Conservation (phyloP, 2,888 invertebrate genomes). For the Rhamnusium bicolor region DNA sequence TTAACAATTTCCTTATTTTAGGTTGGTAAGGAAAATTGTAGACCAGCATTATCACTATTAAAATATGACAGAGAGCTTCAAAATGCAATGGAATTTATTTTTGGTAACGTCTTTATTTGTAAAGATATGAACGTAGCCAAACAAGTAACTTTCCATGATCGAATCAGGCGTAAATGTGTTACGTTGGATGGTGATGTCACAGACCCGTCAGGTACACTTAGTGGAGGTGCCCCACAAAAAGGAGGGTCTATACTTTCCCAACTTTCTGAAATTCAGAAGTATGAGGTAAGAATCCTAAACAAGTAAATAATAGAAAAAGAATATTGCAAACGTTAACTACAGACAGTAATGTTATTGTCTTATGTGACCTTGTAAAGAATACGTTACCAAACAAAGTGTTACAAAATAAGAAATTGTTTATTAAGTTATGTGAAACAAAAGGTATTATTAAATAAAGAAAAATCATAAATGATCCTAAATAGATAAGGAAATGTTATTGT, state of each 20-base stretch:
- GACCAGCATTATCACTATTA: conserved; percentile 86
- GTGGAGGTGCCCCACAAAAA: conserved; percentile 85
- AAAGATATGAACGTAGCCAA: conserved; percentile 86
- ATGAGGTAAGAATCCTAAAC: conserved; percentile 58
- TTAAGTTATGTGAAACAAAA: too few species aligned
- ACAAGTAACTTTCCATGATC: conserved; percentile 84
- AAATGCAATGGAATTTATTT: conserved; percentile 90
- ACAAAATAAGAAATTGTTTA: too few species aligned
- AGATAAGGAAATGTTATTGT: too few species aligned
- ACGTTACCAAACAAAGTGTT: too few species aligned
- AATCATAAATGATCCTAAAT: too few species aligned
- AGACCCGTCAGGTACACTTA: conserved; percentile 91
- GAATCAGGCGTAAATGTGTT: conserved; percentile 81
- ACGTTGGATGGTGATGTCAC: conserved; percentile 94
- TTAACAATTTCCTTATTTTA: conserved; percentile 58
- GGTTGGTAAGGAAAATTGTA: conserved; percentile 87
- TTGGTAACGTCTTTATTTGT: conserved; percentile 90
- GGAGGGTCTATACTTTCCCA: conserved; percentile 75
- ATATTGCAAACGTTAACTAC: background rate
- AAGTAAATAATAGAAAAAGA: background rate
- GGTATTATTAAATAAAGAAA: too few species aligned
- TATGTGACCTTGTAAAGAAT: too few species aligned
- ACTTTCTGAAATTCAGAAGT: conserved; percentile 74
- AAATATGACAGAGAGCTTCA: conserved; percentile 78
- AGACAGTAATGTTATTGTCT: too few species aligned